Percentiles rank a stretch among this genome's conserved stretches.
phyloP scores from a whole-genome alignment of 2,888 invertebrate species.

The Calameuta idolon region DNA sequence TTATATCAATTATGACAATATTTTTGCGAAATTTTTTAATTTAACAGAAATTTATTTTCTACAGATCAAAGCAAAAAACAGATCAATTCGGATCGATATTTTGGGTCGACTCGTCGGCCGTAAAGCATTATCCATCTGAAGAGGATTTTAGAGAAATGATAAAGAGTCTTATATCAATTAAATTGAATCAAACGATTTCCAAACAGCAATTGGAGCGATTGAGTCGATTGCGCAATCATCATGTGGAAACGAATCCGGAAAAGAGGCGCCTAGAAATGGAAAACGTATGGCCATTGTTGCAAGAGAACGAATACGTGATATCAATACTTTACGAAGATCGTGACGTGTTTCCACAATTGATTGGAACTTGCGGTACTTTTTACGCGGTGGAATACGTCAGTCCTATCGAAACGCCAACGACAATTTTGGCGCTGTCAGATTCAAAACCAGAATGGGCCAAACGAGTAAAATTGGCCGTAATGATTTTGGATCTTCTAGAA shows the following conservation, averaged over 20 bases:
- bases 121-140: slow-evolving; percentile 69
- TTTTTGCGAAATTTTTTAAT: background rate
- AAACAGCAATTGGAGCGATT: slow-evolving; percentile 69
- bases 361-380: slow-evolving; percentile 76
- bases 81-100: slow-evolving; percentile 67
- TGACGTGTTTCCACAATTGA: slow-evolving; percentile 74
- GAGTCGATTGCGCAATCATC: slow-evolving; percentile 67
- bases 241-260: slow-evolving; percentile 62
- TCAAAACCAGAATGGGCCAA: slow-evolving; percentile 72
- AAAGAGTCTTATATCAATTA: slow-evolving; percentile 68
- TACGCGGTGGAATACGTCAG: slow-evolving; percentile 76
- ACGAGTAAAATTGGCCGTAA: slow-evolving; percentile 70
- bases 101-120: slow-evolving; percentile 65
- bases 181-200: slow-evolving; percentile 70
- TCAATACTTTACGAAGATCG: slow-evolving; percentile 72
- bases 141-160: slow-evolving; percentile 70
- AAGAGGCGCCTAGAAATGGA: slow-evolving; percentile 71
- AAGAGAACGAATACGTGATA: slow-evolving; percentile 77
- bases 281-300: slow-evolving; percentile 74
- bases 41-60: background rate
- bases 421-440: slow-evolving; percentile 69
- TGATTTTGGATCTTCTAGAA: slow-evolving; percentile 74
- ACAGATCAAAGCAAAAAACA: slow-evolving; percentile 56
- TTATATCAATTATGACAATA: background rate
- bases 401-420: slow-evolving; percentile 70